Conservation (phyloP, 2,113 vertebrate genomes). For the Cyanistes caeruleus region DNA sequence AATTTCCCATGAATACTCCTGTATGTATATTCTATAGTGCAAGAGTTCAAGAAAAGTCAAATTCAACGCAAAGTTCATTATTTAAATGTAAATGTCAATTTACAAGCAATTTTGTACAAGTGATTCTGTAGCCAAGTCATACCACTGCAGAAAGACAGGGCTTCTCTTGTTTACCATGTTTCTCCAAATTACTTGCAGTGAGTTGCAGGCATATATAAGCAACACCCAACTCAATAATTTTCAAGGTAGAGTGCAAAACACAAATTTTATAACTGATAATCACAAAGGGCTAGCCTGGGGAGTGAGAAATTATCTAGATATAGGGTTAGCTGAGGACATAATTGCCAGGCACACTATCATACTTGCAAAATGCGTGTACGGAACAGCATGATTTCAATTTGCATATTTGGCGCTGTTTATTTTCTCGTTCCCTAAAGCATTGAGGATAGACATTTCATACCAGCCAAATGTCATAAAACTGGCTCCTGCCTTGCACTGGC, state of each 20-base stretch:
- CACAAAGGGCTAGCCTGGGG: not conserved
- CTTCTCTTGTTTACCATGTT: not conserved
- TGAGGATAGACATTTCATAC: not conserved
- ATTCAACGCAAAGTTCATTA: not conserved
- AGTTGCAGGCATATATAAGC: not conserved
- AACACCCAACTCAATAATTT: not conserved
- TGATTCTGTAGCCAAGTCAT: not conserved
- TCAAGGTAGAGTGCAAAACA: not conserved
- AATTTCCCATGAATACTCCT: not conserved
- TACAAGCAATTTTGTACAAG: not conserved
- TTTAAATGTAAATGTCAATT: not conserved
- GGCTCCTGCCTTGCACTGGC: not conserved
- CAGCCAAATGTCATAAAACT: slow-evolving; percentile 28
- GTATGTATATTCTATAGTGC: not conserved
- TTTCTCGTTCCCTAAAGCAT: slow-evolving; percentile 6
- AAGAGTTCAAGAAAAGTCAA: not conserved
- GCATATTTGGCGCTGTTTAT: slow-evolving; percentile 3
- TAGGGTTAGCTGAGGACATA: not conserved
- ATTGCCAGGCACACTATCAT: not conserved
- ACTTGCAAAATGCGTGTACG: not conserved
- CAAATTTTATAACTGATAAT: not conserved
- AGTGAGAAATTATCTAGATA: not conserved
- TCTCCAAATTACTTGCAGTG: not conserved
- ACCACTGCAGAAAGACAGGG: not conserved
- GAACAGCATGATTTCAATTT: not conserved